Conservation (phyloP, 2,113 vertebrate species). For the Strigops habroptila region DNA sequence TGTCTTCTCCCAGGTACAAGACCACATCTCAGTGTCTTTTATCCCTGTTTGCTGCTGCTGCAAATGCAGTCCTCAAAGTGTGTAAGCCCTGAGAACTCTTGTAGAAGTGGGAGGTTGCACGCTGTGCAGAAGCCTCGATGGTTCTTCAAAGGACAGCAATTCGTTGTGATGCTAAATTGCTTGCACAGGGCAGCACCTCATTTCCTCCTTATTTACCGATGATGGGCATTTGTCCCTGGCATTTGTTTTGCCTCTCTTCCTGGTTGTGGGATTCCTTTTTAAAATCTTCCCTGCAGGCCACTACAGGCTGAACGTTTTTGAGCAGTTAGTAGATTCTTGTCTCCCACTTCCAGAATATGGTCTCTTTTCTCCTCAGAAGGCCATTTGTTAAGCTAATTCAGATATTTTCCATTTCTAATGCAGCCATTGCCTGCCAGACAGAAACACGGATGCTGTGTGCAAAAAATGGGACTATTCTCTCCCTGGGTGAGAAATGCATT, state of each 20-base stretch:
- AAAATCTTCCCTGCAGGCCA: neutral
- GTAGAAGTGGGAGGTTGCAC: neutral
- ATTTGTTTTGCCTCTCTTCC: neutral
- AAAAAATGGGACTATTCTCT: neutral
- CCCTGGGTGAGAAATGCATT: fast-evolving
- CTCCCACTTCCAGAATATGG: neutral
- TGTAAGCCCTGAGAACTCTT: neutral
- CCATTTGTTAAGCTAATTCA: neutral
- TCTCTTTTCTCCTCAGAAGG: neutral
- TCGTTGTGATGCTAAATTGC: neutral
- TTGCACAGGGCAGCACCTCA: neutral
- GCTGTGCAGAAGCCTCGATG: neutral
- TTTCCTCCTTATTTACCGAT: neutral
- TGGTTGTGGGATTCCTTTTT: neutral
- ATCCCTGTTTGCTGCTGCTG: neutral
- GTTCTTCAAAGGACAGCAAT: neutral
- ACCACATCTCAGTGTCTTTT: neutral
- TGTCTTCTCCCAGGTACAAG: neutral
- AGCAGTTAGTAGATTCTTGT: neutral
- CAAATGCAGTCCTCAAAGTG: neutral
- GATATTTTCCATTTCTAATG: neutral
- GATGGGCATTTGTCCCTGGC: neutral
- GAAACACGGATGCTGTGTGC: neutral
- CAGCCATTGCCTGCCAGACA: neutral
- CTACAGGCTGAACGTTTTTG: neutral